A percentile compares a stretch with the other conserved stretches of the same genome.
phyloP scores from a whole-genome alignment of 2,888 invertebrate species.

The Adineta ricciae region DNA sequence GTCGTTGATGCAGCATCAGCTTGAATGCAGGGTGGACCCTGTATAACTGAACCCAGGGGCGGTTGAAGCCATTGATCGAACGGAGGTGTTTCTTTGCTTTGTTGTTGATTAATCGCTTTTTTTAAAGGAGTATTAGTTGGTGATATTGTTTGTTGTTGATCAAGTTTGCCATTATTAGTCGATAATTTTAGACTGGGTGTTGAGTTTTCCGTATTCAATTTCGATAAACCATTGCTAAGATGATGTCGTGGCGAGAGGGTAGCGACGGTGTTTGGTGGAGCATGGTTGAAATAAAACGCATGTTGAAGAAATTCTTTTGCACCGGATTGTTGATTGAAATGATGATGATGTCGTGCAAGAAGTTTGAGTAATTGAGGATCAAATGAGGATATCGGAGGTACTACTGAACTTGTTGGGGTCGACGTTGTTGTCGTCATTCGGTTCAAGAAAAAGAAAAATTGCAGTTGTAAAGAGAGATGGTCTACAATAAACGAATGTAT shows the following conservation, averaged over 20 bases:
- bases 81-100: neutral
- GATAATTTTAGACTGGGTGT: neutral
- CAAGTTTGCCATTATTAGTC: neutral
- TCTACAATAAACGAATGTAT: neutral
- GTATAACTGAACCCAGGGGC: conserved; percentile 1
- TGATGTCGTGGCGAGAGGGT: neutral
- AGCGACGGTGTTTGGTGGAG: neutral
- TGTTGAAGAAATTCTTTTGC: conserved; percentile 1
- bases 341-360: neutral
- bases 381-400: neutral
- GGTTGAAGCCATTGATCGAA: conserved; percentile 14
- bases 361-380: neutral
- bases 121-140: neutral
- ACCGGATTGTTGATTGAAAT: neutral
- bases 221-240: neutral
- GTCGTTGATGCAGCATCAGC: neutral
- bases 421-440: conserved; percentile 2
- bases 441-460: neutral
- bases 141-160: conserved; percentile 5
- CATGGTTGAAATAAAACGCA: neutral
- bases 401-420: neutral
- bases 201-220: neutral
- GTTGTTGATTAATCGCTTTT: neutral
- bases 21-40: conserved; percentile 5
- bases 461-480: no score